These are phyloP conservation scores for Desmophyllum pertusum DNA, from an alignment of 92 coral and sea anemone species.

Conservation along the genomic window DNA sequence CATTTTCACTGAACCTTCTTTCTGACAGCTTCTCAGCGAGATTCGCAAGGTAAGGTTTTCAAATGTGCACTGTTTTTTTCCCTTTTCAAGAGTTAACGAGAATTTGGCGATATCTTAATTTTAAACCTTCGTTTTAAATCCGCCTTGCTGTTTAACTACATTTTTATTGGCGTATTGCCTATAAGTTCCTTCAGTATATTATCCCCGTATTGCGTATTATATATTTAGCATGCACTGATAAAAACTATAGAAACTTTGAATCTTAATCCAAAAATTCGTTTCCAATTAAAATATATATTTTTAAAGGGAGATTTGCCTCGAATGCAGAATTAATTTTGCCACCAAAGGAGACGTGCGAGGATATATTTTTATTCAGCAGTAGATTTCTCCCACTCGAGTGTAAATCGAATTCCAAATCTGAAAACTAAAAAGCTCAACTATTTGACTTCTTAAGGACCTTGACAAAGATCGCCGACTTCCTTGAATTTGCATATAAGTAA, in stretches of 20 bases:
- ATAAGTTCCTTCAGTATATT: neutral
- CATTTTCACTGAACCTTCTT: conserved; percentile 5
- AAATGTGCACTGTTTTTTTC: neutral
- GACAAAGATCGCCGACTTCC: conserved; percentile 4
- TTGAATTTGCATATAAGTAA: conserved; percentile 25
- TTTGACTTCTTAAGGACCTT: conserved; percentile 7
- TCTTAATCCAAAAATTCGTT: neutral
- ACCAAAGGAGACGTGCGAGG: neutral
- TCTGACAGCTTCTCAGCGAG: neutral
- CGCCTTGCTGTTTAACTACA: neutral
- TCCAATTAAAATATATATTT: neutral
- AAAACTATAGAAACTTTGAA: neutral
- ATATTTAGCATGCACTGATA: neutral
- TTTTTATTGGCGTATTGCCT: neutral
- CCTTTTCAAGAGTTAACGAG: neutral
- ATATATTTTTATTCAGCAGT: neutral
- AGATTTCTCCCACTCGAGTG: neutral
- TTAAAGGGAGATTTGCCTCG: neutral
- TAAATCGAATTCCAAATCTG: conserved; percentile 2
- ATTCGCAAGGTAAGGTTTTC: conserved; percentile 12
- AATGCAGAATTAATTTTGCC: neutral
- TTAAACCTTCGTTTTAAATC: neutral
- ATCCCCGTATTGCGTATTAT: neutral
- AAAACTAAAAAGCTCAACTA: neutral
- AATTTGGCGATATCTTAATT: neutral